These are phyloP conservation scores for Opisthograptis luteolata DNA, from an alignment of 2,888 invertebrate genomes.

Conservation along the genomic window DNA sequence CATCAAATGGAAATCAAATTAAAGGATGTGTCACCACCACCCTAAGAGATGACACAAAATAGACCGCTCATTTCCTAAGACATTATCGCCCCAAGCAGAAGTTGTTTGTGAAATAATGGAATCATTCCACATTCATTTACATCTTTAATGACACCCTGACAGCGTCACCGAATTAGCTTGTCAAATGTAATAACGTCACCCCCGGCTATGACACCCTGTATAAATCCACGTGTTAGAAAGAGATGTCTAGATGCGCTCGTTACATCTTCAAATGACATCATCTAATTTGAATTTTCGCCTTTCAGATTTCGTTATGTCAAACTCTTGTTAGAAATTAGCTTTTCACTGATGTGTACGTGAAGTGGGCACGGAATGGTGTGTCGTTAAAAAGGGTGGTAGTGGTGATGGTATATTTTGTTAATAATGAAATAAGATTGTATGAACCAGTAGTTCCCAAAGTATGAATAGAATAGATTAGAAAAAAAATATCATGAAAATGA, in stretches of 20 bases:
- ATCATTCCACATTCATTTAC: slow-evolving; percentile 84
- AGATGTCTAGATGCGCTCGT: slow-evolving; percentile 47
- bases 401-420: not conserved
- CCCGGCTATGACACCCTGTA: slow-evolving; percentile 14
- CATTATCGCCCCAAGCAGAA: slow-evolving; percentile 45
- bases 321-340: slow-evolving; percentile 59
- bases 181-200: slow-evolving; percentile 67
- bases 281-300: slow-evolving; percentile 74
- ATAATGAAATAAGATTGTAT: too few relatives aligned
- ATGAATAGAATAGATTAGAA: too few relatives aligned
- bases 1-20: slow-evolving; percentile 9
- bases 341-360: slow-evolving; percentile 22
- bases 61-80: slow-evolving; percentile 61
- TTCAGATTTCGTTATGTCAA: slow-evolving; percentile 74
- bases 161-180: slow-evolving; percentile 74
- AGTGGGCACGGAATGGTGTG: not conserved
- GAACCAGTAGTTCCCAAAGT: too few relatives aligned
- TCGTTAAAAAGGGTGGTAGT: too few relatives aligned
- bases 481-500: too few relatives aligned
- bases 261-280: slow-evolving; percentile 56
- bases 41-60: slow-evolving; percentile 6
- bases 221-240: slow-evolving; percentile 33
- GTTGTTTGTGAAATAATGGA: slow-evolving; percentile 82
- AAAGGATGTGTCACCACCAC: slow-evolving; percentile 1
- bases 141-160: slow-evolving; percentile 79